Base-by-base conservation (phyloP, 2,888 invertebrate genomes). In the Dolichopus griseipennis region DNA sequence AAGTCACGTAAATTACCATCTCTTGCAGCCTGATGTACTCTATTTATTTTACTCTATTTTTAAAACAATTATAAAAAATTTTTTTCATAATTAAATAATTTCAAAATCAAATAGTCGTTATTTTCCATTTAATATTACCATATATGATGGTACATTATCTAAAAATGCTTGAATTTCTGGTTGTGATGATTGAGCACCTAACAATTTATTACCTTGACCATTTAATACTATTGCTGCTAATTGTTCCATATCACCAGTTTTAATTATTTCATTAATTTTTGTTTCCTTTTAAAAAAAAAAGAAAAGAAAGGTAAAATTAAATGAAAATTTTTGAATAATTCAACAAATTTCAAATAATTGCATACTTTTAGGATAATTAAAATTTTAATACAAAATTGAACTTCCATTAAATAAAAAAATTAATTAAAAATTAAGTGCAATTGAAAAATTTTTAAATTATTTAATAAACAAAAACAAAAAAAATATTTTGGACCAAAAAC, bases 141-240 rank as follows among this genome's bases (percentile, higher is more conserved):
- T 93, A 75, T 93, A 94, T 41, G 88, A 86, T 15, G 93, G 91
- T 67, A 94, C 92, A 78, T 93, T 93, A 76, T 91, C 90, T 72
- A 95, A 85, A 83, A 95, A 95, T 18, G 91, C 88, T 81, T 93
- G 91, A 63, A 94, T 84, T 78, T 94, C 93, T 7, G 88, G 84
- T 79, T 92, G 91, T 71, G 84, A 82, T 68, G 91, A 87, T 75
- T 85, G 84, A 74, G 88, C 84, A 69, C 91, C 87, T 75, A 90
- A 81, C 75, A 93, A 83, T 81, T 88, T 85, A 72, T 90, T 84
- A 0, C 96, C 96, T 76, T 95, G 91, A 5, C 96, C 96, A 74
- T 91, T 92, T 27, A 97, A 83, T 18, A 97, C 94, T 74, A 96
- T 83, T 67, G 91, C 87, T 34, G 96, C 96, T 75, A 97, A 83